phyloP scores from a whole-genome alignment of 2,113 vertebrate species.

The Paramormyrops kingsleyae region DNA sequence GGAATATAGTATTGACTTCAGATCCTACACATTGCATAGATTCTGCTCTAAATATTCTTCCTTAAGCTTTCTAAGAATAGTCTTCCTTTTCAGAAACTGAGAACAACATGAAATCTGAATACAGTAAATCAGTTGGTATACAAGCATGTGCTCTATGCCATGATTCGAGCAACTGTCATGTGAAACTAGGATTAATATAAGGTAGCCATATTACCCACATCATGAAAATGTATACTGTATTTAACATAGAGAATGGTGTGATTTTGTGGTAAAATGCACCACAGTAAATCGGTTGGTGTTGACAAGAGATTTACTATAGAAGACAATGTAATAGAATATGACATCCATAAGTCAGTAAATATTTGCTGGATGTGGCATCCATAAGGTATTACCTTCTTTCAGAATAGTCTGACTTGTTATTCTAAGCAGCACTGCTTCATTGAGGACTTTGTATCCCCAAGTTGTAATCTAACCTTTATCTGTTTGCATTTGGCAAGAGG shows the following conservation, averaged over 20 bases:
- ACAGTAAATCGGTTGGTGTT: background rate
- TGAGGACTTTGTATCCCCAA: background rate
- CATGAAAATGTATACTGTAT: background rate
- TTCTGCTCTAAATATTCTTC: background rate
- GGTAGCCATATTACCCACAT: background rate
- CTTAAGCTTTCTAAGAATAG: background rate
- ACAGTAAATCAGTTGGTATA: background rate
- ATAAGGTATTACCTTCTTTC: background rate
- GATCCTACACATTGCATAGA: background rate
- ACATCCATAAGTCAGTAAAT: background rate
- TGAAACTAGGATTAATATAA: background rate
- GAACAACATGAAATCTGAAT: background rate
- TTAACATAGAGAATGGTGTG: background rate
- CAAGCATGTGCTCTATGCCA: background rate
- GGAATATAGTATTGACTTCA: background rate
- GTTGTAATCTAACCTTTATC: background rate
- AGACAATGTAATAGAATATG: background rate
- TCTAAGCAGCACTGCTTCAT: background rate
- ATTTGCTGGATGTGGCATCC: background rate
- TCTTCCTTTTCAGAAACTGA: background rate
- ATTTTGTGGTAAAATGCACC: background rate
- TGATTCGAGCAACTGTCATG: background rate
- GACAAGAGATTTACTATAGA: background rate
- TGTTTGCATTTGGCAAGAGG: background rate
- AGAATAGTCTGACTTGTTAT: background rate